phyloP scores from a whole-genome alignment of 2,888 invertebrate species.

The Bombyx huttoni region DNA sequence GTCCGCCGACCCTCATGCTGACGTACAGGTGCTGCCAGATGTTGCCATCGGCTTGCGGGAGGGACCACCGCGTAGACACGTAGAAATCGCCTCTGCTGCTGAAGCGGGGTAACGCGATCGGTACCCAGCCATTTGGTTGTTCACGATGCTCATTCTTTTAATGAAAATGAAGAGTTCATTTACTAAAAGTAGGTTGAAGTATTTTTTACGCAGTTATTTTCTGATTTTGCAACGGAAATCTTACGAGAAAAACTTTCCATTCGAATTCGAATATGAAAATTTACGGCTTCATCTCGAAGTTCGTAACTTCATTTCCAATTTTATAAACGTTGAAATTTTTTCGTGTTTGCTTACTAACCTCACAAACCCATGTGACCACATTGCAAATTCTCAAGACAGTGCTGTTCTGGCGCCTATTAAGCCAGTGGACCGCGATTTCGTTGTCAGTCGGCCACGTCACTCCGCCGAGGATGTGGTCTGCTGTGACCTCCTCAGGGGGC shows the following conservation, averaged over 20 bases:
- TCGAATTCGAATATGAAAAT: no score
- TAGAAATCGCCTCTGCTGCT: slow-evolving; percentile 51
- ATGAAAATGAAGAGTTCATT: neutral
- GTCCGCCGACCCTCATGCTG: slow-evolving; percentile 35
- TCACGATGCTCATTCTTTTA: slow-evolving; percentile 56
- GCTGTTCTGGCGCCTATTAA: slow-evolving; percentile 88
- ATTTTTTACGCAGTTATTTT: no score
- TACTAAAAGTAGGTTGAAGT: no score
- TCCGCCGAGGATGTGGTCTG: slow-evolving; percentile 78
- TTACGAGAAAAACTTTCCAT: no score
- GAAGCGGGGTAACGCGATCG: slow-evolving; percentile 72
- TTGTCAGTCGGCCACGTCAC: slow-evolving; percentile 81
- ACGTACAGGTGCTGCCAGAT: slow-evolving; percentile 65
- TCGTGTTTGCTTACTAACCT: slow-evolving; percentile 21
- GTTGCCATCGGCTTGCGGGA: slow-evolving; percentile 43
- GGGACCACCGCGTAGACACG: slow-evolving; percentile 53
- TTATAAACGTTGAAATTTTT: neutral
- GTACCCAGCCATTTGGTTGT: slow-evolving; percentile 80
- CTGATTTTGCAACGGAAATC: no score
- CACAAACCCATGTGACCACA: slow-evolving; percentile 29
- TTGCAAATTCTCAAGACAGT: slow-evolving; percentile 75
- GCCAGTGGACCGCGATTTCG: slow-evolving; percentile 81
- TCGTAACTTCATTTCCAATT: no score
- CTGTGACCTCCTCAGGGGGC: slow-evolving; percentile 65
- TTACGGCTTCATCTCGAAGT: no score